phyloP scores from a whole-genome alignment of 2,113 vertebrate species.

The Benitochromis conjunctus region DNA sequence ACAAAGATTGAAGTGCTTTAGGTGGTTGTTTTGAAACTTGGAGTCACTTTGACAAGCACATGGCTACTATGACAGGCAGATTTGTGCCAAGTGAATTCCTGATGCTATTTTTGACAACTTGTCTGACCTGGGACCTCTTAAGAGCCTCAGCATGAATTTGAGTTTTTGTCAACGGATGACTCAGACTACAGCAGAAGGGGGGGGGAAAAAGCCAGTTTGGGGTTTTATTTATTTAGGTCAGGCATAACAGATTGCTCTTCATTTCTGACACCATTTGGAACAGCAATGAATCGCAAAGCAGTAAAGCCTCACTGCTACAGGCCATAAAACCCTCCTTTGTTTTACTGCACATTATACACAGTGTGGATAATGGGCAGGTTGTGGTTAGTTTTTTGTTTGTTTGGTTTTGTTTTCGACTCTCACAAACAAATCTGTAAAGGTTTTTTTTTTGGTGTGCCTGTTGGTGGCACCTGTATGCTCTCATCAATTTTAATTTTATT shows the following conservation, averaged over 20 bases:
- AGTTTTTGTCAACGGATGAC: slow-evolving; percentile 46
- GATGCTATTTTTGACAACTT: slow-evolving; percentile 61
- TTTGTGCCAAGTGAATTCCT: slow-evolving; percentile 48
- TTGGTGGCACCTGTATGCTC: background rate
- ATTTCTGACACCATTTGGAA: slow-evolving; percentile 9
- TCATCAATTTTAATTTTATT: background rate
- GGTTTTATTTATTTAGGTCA: slow-evolving; percentile 43
- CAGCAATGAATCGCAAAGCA: slow-evolving; percentile 4
- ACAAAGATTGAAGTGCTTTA: background rate
- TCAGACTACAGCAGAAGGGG: slow-evolving; percentile 8
- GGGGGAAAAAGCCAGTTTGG: background rate
- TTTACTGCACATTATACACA: background rate
- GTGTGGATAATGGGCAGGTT: background rate
- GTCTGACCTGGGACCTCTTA: slow-evolving; percentile 33
- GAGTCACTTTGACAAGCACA: slow-evolving; percentile 51
- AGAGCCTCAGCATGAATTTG: slow-evolving; percentile 13
- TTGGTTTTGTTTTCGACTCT: background rate
- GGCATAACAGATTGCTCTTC: background rate
- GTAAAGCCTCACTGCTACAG: background rate
- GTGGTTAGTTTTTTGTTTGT: background rate
- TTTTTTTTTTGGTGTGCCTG: background rate
- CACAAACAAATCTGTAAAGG: background rate
- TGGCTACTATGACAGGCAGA: slow-evolving; percentile 60
- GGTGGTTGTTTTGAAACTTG: slow-evolving; percentile 62
- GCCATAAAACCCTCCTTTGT: background rate